Evolutionary conservation across 2,888 invertebrate genomes (phyloP), one percentile per base, ranked within the genome.

Genomic region (Sarcophaga carnaria): DNA sequence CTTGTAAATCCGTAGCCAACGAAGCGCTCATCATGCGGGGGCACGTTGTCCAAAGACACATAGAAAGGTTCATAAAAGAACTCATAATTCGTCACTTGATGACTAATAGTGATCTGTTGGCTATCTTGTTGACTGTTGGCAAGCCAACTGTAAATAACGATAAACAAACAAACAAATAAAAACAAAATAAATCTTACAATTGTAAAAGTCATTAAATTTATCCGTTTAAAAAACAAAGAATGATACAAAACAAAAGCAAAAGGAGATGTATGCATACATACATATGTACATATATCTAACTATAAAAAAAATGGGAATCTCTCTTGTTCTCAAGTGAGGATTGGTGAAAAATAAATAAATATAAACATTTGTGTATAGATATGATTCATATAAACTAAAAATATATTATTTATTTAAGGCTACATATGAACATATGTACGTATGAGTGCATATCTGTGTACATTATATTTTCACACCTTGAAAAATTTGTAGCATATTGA

Each of bases 21-120:
- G 94, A 98, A 98, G 80, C 98, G 94, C 93, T 98, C 98, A 91
- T 98, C 98, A 90, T 98, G 97, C 0, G 96, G 94, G 0, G 98
- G 98, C 27, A 96, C 97, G 72, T 95, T 95, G 92, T 98, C 97
- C 3, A 95, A 94, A 2, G 97, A 96, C 79, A 98, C 96, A 94
- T 98, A 98, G 94, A 98, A 98, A 0, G 98, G 98, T 94, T 98
- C 98, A 94, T 98, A 98, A 86, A 98, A 95, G 92, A 98, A 96
- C 94, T 95, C 95, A 93, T 96, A 96, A 93, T 96, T 96, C 12
- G 97, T 97, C 85, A 98, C 97, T 90, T 96, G 96, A 93, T 98
- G 97, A 91, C 97, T 97, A 74, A 97, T 95, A 85, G 95, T 95
- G 10, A 94, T 91, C 70, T 80, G 72, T 88, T 95, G 95, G 90